phyloP scores from a whole-genome alignment of 1,140 invertebrate genomes.

The Maniola jurtina region DNA sequence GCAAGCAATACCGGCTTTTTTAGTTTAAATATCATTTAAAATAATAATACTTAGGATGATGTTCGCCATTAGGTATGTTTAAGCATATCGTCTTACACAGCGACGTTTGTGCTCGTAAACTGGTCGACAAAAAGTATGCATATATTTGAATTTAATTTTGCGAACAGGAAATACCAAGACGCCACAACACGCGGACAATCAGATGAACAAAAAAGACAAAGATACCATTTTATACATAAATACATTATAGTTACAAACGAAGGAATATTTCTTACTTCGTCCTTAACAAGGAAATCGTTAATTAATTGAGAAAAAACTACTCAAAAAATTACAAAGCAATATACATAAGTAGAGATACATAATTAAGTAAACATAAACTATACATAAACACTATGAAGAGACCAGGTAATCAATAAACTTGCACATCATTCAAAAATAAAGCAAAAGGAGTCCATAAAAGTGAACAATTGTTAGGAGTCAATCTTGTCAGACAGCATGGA shows the following conservation, averaged over 20 bases:
- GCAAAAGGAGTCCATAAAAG: constrained; percentile 62
- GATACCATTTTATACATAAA: constrained; percentile 30
- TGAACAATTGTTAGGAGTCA: constrained; percentile 70
- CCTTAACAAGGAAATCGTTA: constrained; percentile 26
- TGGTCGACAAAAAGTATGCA: constrained; percentile 70
- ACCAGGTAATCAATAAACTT: constrained; percentile 43
- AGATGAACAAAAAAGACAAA: constrained; percentile 54
- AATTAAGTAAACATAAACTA: constrained; percentile 1
- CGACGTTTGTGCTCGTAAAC: constrained; percentile 27
- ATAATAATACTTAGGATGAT: background rate
- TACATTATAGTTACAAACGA: constrained; percentile 22
- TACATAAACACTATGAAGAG: constrained; percentile 20
- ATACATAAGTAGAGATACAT: constrained; percentile 10
- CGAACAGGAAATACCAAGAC: constrained; percentile 70
- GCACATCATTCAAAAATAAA: constrained; percentile 50
- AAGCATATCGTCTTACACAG: constrained; percentile 33
- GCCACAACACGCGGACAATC: constrained; percentile 44
- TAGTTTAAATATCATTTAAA: no score
- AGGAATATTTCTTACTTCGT: constrained; percentile 16
- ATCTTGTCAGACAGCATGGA: constrained; percentile 66
- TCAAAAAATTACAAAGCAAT: constrained; percentile 7
- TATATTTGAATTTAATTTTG: constrained; percentile 72
- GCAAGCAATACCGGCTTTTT: no score
- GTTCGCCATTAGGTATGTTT: background rate
- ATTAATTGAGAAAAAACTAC: background rate